A percentile compares a stretch with the other conserved stretches of the same genome.
Evolutionary conservation across 2,113 vertebrate genomes (phyloP).

Genomic region (Eubucco bourcierii): DNA sequence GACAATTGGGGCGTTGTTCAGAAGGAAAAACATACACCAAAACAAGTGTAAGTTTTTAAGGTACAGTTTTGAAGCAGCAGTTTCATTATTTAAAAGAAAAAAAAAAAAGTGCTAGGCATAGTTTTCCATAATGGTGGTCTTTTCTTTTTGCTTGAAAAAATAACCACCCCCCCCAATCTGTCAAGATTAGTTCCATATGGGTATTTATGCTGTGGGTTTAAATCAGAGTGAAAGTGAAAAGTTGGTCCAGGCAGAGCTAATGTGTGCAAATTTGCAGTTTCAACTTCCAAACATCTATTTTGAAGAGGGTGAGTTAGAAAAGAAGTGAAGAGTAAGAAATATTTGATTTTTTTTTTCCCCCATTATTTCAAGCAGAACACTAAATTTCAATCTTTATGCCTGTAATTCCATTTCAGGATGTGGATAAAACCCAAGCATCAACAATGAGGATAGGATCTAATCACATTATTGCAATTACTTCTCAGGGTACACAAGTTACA

Average conservation of each 20-base stretch:
- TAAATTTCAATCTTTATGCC: fast-evolving
- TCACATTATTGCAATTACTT: neutral
- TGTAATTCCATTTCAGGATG: neutral
- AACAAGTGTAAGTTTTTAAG: neutral
- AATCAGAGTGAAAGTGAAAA: conserved; percentile 4
- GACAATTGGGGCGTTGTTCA: neutral
- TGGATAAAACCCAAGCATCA: neutral
- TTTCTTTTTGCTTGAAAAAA: neutral
- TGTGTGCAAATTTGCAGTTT: neutral
- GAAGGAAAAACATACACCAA: neutral
- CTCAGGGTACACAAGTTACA: neutral
- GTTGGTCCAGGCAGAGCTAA: neutral
- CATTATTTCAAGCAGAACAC: neutral
- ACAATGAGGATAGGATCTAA: neutral
- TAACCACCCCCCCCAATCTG: neutral
- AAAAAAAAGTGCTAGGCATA: neutral
- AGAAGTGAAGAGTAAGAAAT: neutral
- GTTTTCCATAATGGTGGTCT: neutral
- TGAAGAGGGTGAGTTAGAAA: neutral
- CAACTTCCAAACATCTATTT: neutral
- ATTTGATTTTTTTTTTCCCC: neutral
- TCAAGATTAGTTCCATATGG: neutral
- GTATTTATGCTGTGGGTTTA: neutral
- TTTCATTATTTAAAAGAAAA: neutral
- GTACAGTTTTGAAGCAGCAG: neutral